Evolutionary conservation across 2,113 vertebrate species (phyloP), one percentile per base, ranked within the genome.

Genomic region (Microcebus griseorufus): DNA sequence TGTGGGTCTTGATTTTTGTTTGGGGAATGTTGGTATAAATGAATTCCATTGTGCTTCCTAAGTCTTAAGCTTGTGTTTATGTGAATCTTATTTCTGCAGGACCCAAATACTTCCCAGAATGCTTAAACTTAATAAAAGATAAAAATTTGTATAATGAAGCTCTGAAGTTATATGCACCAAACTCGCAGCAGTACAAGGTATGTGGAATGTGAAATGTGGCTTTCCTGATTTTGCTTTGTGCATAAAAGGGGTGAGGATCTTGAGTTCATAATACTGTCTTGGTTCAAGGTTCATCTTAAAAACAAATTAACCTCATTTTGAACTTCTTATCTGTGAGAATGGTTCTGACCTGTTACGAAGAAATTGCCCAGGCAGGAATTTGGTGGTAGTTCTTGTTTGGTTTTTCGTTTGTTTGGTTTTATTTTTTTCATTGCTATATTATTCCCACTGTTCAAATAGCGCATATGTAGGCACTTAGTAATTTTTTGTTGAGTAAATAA

Each of bases 121-220:
- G 99, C 96, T 97, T 99, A 97, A 99, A 99, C 98, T 98, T 99
- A 69, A 99, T 99, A 96, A 99, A 99, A 98, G 99, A 99, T 97
- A 99, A 99, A 97, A 99, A 98, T 93, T 98, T 99, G 7, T 99
- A 99, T 98, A 98, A 96, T 3, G 99, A 99, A 96, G 99, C 99
- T 87, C 98, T 99, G 98, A 98, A 99, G 84, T 98, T 99, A 22
- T 99, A 99, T 89, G 45, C 98, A 0, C 91, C 97, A 13, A 97
- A 97, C 78, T 98, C 98, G 27, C 97, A 98, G 79, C 99, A 99
- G 92, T 99, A 99, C 98, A 99, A 99, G 99, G 99, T 99, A 53
- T 1, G 97, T 98, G 80, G 18, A 39, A 2, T 0, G 0, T 64
- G 34, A 70, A 45, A 20, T 27, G 51, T 45, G 37, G 18, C 23